A percentile compares a stretch with the other conserved stretches of the same genome.
Conservation (phyloP, 1,140 invertebrate genomes). For the Microplitis demolitor region DNA sequence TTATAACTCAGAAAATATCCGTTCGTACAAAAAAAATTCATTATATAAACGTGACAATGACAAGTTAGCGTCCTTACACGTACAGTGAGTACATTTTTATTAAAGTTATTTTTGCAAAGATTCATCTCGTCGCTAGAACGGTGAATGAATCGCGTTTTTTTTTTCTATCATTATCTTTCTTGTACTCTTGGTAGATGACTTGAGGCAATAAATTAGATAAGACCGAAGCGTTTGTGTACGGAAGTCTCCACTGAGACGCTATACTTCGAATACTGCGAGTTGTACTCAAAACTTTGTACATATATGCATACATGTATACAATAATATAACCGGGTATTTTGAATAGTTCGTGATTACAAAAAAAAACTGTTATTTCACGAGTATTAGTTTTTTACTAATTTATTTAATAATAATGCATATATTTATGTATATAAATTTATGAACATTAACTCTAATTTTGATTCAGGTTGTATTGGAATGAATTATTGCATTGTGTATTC, state of each 20-base stretch:
- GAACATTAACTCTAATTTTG: too few species aligned
- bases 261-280: conserved; percentile 2
- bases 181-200: conserved; percentile 18
- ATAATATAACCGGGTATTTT: too few species aligned
- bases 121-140: not conserved
- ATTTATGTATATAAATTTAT: too few species aligned
- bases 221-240: conserved; percentile 20
- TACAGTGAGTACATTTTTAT: conserved; percentile 7
- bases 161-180: conserved; percentile 16
- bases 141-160: conserved; percentile 7
- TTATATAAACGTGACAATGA: not conserved
- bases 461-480: too few species aligned
- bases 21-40: not conserved
- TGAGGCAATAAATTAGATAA: conserved; percentile 26
- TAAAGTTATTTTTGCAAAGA: not conserved
- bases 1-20: not conserved
- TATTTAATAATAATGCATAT: too few species aligned
- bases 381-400: too few species aligned
- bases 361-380: too few species aligned
- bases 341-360: too few species aligned
- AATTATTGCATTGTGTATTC: too few species aligned
- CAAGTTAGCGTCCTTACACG: not conserved
- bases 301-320: too few species aligned
- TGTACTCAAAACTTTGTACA: not conserved
- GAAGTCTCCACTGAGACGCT: conserved; percentile 22